phyloP scores from a whole-genome alignment of 1,140 invertebrate genomes.

The Diachasmimorpha longicaudata region DNA sequence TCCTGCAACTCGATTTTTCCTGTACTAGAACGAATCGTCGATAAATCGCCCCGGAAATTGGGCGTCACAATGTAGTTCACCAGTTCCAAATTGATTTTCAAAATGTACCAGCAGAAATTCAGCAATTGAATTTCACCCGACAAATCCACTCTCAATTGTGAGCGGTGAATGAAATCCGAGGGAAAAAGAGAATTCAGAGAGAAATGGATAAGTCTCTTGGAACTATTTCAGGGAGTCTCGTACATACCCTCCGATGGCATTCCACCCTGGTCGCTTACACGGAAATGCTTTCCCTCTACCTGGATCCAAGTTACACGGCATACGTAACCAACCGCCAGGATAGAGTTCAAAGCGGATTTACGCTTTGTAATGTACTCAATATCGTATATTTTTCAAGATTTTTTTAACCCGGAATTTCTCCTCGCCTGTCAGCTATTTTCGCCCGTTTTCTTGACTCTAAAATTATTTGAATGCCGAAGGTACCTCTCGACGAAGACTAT shows the following conservation, averaged over 20 bases:
- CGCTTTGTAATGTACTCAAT: not conserved
- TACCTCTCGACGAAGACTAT: not conserved
- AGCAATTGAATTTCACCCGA: not conserved
- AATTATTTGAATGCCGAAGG: too few relatives aligned
- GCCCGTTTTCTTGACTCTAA: not conserved
- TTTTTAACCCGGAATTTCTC: not conserved
- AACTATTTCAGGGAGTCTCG: not conserved
- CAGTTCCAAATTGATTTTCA: not conserved
- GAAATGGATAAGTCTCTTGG: not conserved
- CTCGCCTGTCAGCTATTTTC: not conserved
- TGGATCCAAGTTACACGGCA: not conserved
- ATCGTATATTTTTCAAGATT: not conserved
- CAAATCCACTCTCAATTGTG: not conserved
- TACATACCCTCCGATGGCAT: not conserved
- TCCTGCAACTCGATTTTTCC: too few relatives aligned
- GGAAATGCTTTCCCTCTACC: constrained; percentile 7
- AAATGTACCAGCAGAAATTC: not conserved
- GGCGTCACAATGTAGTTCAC: not conserved
- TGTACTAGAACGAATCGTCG: not conserved
- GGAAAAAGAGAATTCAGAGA: not conserved
- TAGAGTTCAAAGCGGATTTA: not conserved
- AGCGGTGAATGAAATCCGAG: not conserved
- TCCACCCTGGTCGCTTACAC: not conserved
- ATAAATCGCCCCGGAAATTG: not conserved
- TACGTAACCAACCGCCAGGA: not conserved